Conservation (phyloP, 2,888 invertebrate species). For the Homarus gammarus region DNA sequence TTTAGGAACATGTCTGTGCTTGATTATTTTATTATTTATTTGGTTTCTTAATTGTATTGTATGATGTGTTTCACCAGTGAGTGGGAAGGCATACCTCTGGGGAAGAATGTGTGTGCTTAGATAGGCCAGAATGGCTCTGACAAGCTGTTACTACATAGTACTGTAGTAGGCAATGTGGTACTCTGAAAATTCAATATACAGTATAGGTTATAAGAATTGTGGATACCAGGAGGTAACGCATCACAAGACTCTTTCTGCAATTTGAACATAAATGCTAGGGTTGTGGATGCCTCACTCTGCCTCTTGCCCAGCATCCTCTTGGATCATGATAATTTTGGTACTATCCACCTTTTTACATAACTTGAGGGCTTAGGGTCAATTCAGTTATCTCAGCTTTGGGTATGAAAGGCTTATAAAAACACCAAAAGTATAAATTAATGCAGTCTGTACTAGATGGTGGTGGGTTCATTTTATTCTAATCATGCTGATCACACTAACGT, state of each 20-base stretch:
- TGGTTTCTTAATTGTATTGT: not conserved
- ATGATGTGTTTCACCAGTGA: not conserved
- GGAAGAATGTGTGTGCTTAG: not conserved
- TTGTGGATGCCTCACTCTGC: not conserved
- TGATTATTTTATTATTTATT: not conserved
- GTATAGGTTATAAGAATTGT: no score
- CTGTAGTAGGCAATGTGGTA: no score
- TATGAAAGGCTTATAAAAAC: not conserved
- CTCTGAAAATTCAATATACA: no score
- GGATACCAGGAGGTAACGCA: no score
- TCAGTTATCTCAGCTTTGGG: not conserved
- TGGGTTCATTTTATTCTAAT: not conserved
- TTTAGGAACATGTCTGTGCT: conserved; percentile 6
- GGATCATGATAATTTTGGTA: not conserved
- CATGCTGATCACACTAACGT: not conserved
- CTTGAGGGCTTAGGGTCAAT: not conserved
- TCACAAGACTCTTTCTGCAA: no score
- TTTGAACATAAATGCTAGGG: not conserved
- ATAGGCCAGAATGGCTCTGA: no score
- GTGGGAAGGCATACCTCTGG: not conserved
- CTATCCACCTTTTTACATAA: not conserved
- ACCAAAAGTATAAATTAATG: not conserved
- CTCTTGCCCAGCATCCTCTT: no score
- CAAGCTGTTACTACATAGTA: no score
- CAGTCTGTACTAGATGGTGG: not conserved